phyloP scores from a whole-genome alignment of 1,140 invertebrate genomes.

The Hycleus cichorii region DNA sequence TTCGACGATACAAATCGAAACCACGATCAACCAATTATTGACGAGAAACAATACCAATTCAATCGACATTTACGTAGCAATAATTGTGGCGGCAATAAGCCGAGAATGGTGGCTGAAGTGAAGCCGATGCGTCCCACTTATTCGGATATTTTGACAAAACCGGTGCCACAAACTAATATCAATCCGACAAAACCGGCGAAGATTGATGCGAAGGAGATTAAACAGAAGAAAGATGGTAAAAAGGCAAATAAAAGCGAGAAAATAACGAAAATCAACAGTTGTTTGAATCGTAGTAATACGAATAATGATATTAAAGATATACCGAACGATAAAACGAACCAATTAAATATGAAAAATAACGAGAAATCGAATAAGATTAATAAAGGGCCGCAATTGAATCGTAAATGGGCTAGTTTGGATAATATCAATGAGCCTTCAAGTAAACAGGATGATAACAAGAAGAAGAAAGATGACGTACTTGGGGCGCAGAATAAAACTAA shows the following conservation, averaged over 20 bases:
- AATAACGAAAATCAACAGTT: slow-evolving; percentile 42
- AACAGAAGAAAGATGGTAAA: slow-evolving; percentile 37
- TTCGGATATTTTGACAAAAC: slow-evolving; percentile 71
- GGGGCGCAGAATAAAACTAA: slow-evolving; percentile 29
- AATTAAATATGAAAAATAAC: slow-evolving; percentile 25
- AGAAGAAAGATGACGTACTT: slow-evolving; percentile 44
- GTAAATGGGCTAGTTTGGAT: slow-evolving; percentile 51
- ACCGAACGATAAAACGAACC: slow-evolving; percentile 23
- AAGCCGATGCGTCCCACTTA: slow-evolving; percentile 78
- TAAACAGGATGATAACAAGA: slow-evolving; percentile 31
- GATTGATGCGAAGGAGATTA: slow-evolving; percentile 43
- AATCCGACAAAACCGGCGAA: slow-evolving; percentile 41
- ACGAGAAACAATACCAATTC: slow-evolving; percentile 35
- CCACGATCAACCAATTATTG: slow-evolving; percentile 8
- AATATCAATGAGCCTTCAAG: slow-evolving; percentile 45
- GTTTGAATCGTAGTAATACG: slow-evolving; percentile 31
- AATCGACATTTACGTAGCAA: slow-evolving; percentile 43
- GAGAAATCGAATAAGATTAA: not conserved
- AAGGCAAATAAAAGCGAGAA: slow-evolving; percentile 43
- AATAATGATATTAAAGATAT: slow-evolving; percentile 37
- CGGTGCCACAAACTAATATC: slow-evolving; percentile 40
- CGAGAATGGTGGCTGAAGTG: slow-evolving; percentile 71
- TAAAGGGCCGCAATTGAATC: slow-evolving; percentile 43
- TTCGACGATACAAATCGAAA: slow-evolving; percentile 10
- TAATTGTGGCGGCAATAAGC: slow-evolving; percentile 42